Percentiles rank a stretch among this genome's conserved stretches.
Conservation (phyloP, 2,113 vertebrate genomes). For the Seriola rivoliana region DNA sequence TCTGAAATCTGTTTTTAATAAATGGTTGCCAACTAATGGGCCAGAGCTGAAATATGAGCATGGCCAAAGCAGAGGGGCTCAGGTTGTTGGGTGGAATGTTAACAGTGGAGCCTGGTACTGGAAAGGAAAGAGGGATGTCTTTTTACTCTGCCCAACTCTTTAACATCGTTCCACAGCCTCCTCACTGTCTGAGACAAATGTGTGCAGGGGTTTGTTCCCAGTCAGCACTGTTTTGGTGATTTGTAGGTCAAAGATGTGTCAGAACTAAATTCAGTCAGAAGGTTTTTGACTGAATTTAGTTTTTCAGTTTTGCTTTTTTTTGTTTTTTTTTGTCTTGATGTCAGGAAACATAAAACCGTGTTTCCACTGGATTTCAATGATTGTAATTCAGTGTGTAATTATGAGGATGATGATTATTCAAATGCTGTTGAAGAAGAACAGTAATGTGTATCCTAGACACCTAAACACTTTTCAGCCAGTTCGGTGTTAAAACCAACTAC, state of each 20-base stretch:
- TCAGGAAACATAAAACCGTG: no score
- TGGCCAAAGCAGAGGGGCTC: conserved; percentile 67
- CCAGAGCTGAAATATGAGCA: conserved; percentile 85
- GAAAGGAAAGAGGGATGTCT: conserved; percentile 45
- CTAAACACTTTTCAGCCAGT: no score
- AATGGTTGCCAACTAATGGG: conserved; percentile 83
- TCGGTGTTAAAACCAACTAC: no score
- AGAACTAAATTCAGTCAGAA: no score
- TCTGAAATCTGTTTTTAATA: conserved; percentile 85
- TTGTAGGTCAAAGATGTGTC: background rate
- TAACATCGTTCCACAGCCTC: conserved; percentile 36
- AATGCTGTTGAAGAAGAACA: no score
- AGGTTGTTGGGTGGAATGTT: conserved; percentile 85
- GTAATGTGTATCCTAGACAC: no score
- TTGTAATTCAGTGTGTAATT: background rate
- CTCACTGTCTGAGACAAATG: conserved; percentile 24
- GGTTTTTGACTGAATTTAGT: no score
- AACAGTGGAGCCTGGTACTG: conserved; percentile 71
- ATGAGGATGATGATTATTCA: background rate
- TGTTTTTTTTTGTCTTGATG: no score
- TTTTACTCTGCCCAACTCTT: conserved; percentile 31
- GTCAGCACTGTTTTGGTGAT: background rate
- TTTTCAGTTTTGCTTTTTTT: no score
- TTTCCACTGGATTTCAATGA: background rate
- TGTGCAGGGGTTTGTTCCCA: background rate